Evolutionary conservation across 2,888 invertebrate species (phyloP), one percentile per base, ranked within the genome.

Genomic region (Drosophila nr. perissopoda): DNA sequence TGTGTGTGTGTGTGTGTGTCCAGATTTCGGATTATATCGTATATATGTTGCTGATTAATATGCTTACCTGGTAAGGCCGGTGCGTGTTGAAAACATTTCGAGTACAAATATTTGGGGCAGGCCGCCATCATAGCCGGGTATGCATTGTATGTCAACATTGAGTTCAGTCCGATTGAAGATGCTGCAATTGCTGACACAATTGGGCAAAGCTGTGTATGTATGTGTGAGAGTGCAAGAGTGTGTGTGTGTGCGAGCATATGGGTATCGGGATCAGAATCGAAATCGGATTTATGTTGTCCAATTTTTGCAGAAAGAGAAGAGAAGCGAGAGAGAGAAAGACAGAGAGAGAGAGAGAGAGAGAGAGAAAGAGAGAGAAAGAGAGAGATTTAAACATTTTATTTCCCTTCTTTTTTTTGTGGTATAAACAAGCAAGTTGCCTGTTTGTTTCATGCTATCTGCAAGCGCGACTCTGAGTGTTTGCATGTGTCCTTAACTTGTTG

Each of bases 81-180:
- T 93, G 91, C 92, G 93, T 81, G 91, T 84, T 79, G 93, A 93
- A 92, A 94, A 96, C 82, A 97, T 95, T 94, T 97, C 97, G 79
- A 98, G 94, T 62, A 97, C 94, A 94, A 98, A 98, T 92, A 95
- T 95, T 94, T 98, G 97, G 70, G 97, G 97, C 89, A 98, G 95
- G 79, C 98, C 98, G 70, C 98, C 98, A 94, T 98, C 97, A 94
- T 97, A 97, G 83, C 97, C 97, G 31, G 97, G 94, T 90, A 96
- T 95, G 93, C 98, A 98, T 89, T 95, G 95, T 82, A 97, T 96
- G 93, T 96, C 96, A 83, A 97, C 96, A 72, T 96, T 96, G 87
- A 96, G 96, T 89, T 96, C 95, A 21, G 97, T 97, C 92, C 97
- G 96, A 93, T 98, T 98, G 93, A 96, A 96, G 83, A 97, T 94